Evolutionary conservation across 2,113 vertebrate genomes (phyloP).

Genomic region (Carettochelys insculpta): DNA sequence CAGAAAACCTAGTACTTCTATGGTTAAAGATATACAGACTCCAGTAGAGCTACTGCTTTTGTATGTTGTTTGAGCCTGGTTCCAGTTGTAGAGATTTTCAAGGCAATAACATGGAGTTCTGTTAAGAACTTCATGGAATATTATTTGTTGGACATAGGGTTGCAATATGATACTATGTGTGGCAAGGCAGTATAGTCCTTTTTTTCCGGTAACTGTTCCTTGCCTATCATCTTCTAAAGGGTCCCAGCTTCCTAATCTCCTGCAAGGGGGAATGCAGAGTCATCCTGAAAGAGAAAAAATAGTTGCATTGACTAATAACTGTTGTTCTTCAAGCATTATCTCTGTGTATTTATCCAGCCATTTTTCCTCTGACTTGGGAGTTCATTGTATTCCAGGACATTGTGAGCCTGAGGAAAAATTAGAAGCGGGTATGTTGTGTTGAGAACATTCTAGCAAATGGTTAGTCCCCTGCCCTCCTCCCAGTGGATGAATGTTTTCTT

Average conservation of each 20-base stretch:
- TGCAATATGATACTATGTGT: not conserved
- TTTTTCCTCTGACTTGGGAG: not conserved
- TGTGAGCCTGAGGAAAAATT: fast-evolving
- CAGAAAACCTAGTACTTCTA: not conserved
- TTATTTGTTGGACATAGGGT: not conserved
- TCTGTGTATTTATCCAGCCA: not conserved
- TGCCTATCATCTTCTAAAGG: not conserved
- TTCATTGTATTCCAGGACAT: not conserved
- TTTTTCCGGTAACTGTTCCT: not conserved
- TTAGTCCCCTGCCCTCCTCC: not conserved
- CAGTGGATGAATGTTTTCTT: not conserved
- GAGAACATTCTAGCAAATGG: not conserved
- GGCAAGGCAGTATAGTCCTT: not conserved
- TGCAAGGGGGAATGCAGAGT: no score
- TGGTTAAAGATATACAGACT: not conserved
- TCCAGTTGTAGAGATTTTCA: not conserved
- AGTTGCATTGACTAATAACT: not conserved
- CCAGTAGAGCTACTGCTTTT: not conserved
- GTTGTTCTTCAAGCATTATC: not conserved
- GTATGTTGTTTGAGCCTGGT: not conserved
- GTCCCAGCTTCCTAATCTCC: not conserved
- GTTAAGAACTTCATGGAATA: not conserved
- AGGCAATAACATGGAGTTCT: not conserved
- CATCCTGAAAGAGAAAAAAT: not conserved
- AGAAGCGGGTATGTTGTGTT: not conserved